phyloP scores from a whole-genome alignment of 1,140 invertebrate species.

The Archivesica marissinica region DNA sequence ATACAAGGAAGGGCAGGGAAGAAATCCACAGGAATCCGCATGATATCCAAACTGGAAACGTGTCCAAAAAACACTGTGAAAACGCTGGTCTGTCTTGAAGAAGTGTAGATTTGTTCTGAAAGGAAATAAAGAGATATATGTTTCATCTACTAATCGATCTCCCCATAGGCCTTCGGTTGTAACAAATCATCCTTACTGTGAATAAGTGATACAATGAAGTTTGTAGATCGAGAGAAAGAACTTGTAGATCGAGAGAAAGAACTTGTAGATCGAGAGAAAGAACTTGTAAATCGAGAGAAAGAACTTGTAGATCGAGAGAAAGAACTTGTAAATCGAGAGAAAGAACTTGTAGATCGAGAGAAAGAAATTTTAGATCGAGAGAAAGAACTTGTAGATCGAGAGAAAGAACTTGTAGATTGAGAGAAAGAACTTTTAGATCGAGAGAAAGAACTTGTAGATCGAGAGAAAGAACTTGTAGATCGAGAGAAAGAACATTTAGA shows the following conservation, averaged over 20 bases:
- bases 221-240: neutral
- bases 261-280: neutral
- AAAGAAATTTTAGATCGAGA: too few species aligned
- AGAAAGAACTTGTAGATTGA: too few species aligned
- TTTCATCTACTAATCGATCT: neutral
- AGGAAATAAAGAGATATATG: too few species aligned
- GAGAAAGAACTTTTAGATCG: too few species aligned
- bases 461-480: too few species aligned
- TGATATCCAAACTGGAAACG: conserved; percentile 43
- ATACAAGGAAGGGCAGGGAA: conserved; percentile 5
- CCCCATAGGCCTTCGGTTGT: neutral
- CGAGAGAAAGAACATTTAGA: too few species aligned
- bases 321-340: too few species aligned
- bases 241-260: neutral
- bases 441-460: too few species aligned
- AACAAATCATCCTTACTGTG: neutral
- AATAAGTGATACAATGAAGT: neutral
- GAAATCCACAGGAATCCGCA: conserved; percentile 45
- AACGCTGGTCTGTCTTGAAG: neutral
- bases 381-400: too few species aligned
- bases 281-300: neutral
- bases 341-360: too few species aligned
- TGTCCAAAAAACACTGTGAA: conserved; percentile 26
- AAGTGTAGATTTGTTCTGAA: conserved; percentile 23
- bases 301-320: too few species aligned